Conservation (phyloP, 2,797 vertebrate species). For the Chaetodon trifasciatus region DNA sequence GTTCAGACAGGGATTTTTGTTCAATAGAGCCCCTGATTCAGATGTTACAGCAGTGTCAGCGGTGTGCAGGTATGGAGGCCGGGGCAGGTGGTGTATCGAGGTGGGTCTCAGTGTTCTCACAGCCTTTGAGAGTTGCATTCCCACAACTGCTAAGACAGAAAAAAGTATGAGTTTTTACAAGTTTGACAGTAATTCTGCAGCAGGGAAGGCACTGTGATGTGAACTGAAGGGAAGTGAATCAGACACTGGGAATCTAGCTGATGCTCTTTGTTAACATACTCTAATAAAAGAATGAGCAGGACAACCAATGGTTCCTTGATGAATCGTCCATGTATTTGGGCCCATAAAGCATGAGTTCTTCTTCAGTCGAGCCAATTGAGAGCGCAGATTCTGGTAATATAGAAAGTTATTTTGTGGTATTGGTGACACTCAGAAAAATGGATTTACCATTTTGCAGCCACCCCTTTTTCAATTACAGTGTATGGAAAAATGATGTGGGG, state of each 20-base stretch:
- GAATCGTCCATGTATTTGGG: not conserved
- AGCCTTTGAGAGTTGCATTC: slow-evolving; percentile 68
- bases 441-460: too few relatives aligned
- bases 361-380: not conserved
- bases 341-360: not conserved
- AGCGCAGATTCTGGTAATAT: not conserved
- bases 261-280: not conserved
- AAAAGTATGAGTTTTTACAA: slow-evolving; percentile 53
- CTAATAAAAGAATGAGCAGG: not conserved
- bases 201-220: not conserved
- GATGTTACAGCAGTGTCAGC: slow-evolving; percentile 64
- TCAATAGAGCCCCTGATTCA: slow-evolving; percentile 72
- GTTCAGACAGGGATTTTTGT: slow-evolving; percentile 77
- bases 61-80: slow-evolving; percentile 61
- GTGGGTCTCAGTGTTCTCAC: slow-evolving; percentile 77
- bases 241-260: not conserved
- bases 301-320: not conserved
- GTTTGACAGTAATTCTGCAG: slow-evolving; percentile 45
- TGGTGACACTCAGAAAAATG: too few relatives aligned
- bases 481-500: too few relatives aligned
- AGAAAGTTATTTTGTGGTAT: not conserved
- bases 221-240: slow-evolving; percentile 3
- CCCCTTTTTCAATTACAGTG: too few relatives aligned
- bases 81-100: slow-evolving; percentile 48
- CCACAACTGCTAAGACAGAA: slow-evolving; percentile 63